phyloP scores from a whole-genome alignment of 2,888 invertebrate species.

The Polydrusus pterygomalis region DNA sequence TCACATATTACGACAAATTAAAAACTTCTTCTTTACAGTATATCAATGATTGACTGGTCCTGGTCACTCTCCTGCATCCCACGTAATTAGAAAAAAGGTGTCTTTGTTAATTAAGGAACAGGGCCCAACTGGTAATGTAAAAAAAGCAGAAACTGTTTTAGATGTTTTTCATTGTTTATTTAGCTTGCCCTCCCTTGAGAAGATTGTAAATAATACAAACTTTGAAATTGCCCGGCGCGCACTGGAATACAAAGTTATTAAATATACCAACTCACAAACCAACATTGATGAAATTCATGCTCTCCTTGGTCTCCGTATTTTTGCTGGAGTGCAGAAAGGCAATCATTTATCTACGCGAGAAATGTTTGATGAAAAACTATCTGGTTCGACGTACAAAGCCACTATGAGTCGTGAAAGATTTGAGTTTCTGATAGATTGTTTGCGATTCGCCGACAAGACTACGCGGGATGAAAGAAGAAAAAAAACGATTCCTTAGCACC shows the following conservation, averaged over 20 bases:
- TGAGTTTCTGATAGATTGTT: constrained; percentile 25
- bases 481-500: constrained; percentile 55
- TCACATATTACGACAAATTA: too few species aligned
- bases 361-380: constrained; percentile 7
- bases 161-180: constrained; percentile 18
- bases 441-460: not conserved
- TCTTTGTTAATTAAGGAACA: too few species aligned
- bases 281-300: constrained; percentile 5
- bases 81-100: too few species aligned
- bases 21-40: too few species aligned
- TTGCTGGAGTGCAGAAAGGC: not conserved
- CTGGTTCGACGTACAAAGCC: constrained; percentile 23
- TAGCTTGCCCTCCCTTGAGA: not conserved
- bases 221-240: not conserved
- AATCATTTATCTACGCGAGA: not conserved
- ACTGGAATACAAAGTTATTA: not conserved
- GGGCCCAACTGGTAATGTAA: constrained; percentile 8
- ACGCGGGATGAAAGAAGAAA: constrained; percentile 57
- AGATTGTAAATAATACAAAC: constrained; percentile 16
- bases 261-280: constrained; percentile 1
- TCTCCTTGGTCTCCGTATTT: not conserved
- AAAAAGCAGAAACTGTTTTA: constrained; percentile 11
- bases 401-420: constrained; percentile 40
- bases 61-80: too few species aligned
- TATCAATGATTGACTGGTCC: too few species aligned